Conservation (phyloP, 2,797 vertebrate species). For the Spinibarbus caldwelli region DNA sequence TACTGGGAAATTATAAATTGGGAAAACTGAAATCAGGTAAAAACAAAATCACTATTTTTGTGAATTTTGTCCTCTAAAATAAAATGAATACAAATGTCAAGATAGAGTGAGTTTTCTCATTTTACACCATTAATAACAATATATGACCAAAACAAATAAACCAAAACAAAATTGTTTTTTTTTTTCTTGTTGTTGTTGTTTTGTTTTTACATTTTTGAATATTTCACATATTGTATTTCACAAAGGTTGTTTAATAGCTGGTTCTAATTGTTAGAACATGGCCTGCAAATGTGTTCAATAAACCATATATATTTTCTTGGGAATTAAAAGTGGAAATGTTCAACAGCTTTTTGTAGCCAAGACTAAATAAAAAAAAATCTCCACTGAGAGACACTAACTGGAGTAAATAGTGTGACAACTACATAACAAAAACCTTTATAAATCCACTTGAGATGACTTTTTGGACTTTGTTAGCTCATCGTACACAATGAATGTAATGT, state of each 20-base stretch:
- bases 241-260: background rate
- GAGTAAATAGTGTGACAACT: slow-evolving; percentile 2
- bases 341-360: background rate
- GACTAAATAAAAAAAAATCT: background rate
- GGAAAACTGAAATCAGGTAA: background rate
- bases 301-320: background rate
- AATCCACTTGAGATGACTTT: background rate
- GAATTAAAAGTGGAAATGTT: background rate
- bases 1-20: background rate
- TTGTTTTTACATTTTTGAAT: background rate
- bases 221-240: background rate
- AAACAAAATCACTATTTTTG: background rate
- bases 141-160: no score
- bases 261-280: background rate
- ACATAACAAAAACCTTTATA: background rate
- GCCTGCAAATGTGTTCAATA: background rate
- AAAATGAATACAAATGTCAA: background rate
- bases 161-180: background rate
- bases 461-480: background rate
- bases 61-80: background rate
- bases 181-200: no score
- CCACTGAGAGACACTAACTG: background rate
- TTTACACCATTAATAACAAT: background rate
- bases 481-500: background rate
- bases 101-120: background rate